Base-by-base conservation (phyloP, 1,140 invertebrate species). In the Drosophila sturtevanti region DNA sequence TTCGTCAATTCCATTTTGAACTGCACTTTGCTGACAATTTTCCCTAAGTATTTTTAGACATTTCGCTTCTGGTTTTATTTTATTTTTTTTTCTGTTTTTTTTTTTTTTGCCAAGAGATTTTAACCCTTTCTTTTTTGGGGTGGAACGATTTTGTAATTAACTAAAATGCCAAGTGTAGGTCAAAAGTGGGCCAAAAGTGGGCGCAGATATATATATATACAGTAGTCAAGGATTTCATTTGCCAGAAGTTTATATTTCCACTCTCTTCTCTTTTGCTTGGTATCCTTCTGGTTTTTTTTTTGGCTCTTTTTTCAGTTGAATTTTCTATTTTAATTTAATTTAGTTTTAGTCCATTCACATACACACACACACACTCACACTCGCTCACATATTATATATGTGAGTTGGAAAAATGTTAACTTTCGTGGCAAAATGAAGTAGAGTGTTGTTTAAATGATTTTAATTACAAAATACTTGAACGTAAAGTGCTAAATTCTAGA, bases 311-410 rank as follows among this genome's bases (percentile, higher is more conserved):
- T 31, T 31, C 6, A 31, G 27, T 6, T 38, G 48, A 22, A 51
- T 59, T 52, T 80, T 76, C 84, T 79, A 79, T 72, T 84, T 71
- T 69, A 79, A 84, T 84, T 84, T 77, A 62, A 72, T 58, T 76
- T 77, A 67, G 69, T 78, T 78, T 65, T 56, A 82, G 73, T 62
- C 64, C 41, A 18, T 6, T 4, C 7, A 16, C 41, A 48, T 16
- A 59, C 51, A 54, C 22, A 37, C 62, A 41, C 27, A 44, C 62
- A 54, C 56, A 68, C 59, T n/a, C n/a, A n/a, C n/a, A n/a, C n/a
- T n/a, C n/a, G n/a, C n/a, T n/a, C n/a, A n/a, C n/a, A n/a, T n/a
- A n/a, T n/a, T n/a, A 34, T 35, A 63, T 7, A 12, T 11, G 6
- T 22, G 4, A 5, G 56, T 5, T 21, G n/a, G 16, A 60, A 31